Base-by-base conservation (phyloP, 2,113 vertebrate genomes). In the Miniopterus natalensis region DNA sequence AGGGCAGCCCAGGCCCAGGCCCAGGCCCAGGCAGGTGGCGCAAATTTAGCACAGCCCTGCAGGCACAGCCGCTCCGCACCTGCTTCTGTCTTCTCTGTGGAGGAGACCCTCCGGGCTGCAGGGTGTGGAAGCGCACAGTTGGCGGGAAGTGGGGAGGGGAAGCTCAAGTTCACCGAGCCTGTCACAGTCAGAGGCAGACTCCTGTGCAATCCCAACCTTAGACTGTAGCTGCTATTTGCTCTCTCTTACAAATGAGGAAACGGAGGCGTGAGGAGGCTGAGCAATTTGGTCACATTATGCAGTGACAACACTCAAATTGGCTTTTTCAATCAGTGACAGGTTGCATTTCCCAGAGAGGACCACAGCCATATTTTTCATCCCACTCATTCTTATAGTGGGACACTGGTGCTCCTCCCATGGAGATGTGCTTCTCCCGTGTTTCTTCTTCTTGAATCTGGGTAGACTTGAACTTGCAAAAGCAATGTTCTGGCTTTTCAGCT, bases 401-500 rank as follows among this genome's bases (percentile, higher is more conserved):
- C 0, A 1, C 27, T 0, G 25, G 23, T 1, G 4, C 14, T 45
- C 1, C 51, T 31, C 14, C 8, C 5, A 0, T 0, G 40, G 21
- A 65, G 65, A 74, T 18, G 21, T 3, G 8, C 73, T 57, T 20
- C 20, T 14, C 45, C 81, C 6, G 1, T 0, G 18, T 12, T 70
- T 36, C 49, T 42, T 40, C 45, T 27, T 36, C 59, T 23, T 40
- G 1, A 31, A 14, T n/a, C 40, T 25, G 42, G 20, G 31, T 57
- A 25, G 42, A 23, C 42, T 10, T 20, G 87, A 42, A 23, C n/a
- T 49, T 90, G 21, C 66, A 51, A 47, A 40, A 12, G 12, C 51
- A 25, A 5, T 27, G 47, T 71, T 27, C 8, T 42, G 59, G 90
- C 45, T 51, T 27, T 45, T 11, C 40, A 36, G 7, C n/a, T 2